Percentiles rank a stretch among this genome's conserved stretches.
Evolutionary conservation across 2,888 invertebrate genomes (phyloP).

Genomic region (Cryptus armator): DNA sequence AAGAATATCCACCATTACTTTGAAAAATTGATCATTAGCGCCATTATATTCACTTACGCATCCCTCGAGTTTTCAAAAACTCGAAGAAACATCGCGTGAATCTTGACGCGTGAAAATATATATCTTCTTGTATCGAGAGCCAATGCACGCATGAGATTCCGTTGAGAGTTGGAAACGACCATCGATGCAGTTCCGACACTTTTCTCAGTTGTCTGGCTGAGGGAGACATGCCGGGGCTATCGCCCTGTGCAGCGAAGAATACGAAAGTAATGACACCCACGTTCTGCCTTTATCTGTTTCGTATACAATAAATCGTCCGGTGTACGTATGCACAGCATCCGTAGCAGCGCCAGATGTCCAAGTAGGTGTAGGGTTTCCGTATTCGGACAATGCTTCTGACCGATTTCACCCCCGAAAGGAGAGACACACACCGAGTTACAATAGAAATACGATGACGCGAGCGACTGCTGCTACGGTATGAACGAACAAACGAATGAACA

Average conservation of each 20-base stretch:
- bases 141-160: not conserved
- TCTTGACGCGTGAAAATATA: not conserved
- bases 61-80: too few species aligned
- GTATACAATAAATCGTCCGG: slow-evolving; percentile 2
- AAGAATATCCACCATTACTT: too few species aligned
- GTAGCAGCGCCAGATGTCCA: not conserved
- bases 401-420: slow-evolving; percentile 3
- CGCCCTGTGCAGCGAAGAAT: slow-evolving; percentile 8
- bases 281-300: not conserved
- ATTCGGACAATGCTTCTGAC: slow-evolving; percentile 1
- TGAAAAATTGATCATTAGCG: too few species aligned
- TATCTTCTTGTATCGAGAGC: not conserved
- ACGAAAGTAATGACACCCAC: slow-evolving; percentile 7
- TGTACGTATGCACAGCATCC: not conserved
- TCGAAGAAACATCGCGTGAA: too few species aligned
- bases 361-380: not conserved
- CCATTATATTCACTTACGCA: too few species aligned
- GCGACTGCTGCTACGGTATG: not conserved
- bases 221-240: too few species aligned
- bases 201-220: not conserved
- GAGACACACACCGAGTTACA: slow-evolving; percentile 3
- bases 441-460: slow-evolving; percentile 16
- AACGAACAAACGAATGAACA: slow-evolving; percentile 1
- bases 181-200: slow-evolving; percentile 16
- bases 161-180: not conserved